Percentiles rank a stretch among this genome's conserved stretches.
phyloP scores from a whole-genome alignment of 2,113 vertebrate species.

The Scartelaos histophorus region DNA sequence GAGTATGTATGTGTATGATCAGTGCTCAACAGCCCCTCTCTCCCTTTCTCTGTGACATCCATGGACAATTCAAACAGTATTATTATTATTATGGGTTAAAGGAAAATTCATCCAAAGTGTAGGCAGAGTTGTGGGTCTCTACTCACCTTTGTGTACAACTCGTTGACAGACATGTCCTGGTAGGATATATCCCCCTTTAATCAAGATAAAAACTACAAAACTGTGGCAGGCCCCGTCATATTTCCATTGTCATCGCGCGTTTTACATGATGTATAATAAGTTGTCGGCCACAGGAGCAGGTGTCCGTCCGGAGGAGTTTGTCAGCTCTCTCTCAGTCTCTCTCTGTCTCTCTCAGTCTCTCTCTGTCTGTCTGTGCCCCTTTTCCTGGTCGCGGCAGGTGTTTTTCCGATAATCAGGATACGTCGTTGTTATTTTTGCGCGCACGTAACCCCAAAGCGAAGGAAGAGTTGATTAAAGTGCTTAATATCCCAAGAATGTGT shows the following conservation, averaged over 20 bases:
- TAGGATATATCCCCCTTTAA: background rate
- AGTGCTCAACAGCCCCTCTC: background rate
- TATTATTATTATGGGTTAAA: no score
- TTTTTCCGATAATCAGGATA: conserved; percentile 1
- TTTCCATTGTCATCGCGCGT: background rate
- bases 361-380: no score
- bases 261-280: background rate
- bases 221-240: background rate
- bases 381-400: conserved; percentile 15
- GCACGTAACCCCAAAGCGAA: background rate
- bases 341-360: no score
- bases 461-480: background rate
- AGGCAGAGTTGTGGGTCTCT: background rate
- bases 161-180: conserved; percentile 75
- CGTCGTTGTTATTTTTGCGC: background rate
- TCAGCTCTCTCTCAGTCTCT: background rate
- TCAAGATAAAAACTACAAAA: conserved; percentile 5
- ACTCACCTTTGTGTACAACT: conserved; percentile 78
- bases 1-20: background rate
- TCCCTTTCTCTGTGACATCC: background rate
- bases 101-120: no score
- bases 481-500: background rate
- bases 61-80: background rate
- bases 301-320: conserved; percentile 4
- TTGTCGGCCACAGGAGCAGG: conserved; percentile 2